Conservation (phyloP, 2,113 vertebrate genomes). For the Axis porcinus region DNA sequence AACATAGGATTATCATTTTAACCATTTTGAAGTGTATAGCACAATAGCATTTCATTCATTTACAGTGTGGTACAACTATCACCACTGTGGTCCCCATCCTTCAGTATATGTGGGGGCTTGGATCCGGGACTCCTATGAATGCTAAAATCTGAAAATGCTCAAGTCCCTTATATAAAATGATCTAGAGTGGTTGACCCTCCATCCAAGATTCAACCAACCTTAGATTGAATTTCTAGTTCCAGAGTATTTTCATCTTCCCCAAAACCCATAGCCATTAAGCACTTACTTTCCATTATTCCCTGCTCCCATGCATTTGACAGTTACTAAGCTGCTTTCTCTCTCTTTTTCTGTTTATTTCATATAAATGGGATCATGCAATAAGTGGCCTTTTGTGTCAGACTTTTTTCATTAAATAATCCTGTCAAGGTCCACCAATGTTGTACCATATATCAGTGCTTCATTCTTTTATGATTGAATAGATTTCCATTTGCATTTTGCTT, state of each 20-base stretch:
- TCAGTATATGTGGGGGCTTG: not conserved
- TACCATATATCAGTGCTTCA: not conserved
- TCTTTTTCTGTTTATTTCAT: not conserved
- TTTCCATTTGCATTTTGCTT: not conserved
- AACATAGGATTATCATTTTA: not conserved
- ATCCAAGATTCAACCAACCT: not conserved
- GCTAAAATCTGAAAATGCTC: not conserved
- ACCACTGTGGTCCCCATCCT: too few species aligned
- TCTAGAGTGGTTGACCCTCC: not conserved
- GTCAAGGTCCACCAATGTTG: not conserved
- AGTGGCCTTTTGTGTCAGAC: not conserved
- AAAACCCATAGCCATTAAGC: not conserved
- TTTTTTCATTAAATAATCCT: not conserved
- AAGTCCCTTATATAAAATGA: not conserved
- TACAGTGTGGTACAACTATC: not conserved
- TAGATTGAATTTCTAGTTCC: not conserved
- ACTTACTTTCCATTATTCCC: not conserved
- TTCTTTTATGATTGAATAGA: not conserved
- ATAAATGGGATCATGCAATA: not conserved
- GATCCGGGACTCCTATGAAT: not conserved
- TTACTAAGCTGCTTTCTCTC: not conserved
- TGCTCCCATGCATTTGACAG: not conserved
- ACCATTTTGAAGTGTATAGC: not conserved
- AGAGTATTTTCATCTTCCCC: not conserved
- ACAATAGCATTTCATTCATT: not conserved